These are phyloP conservation scores for Scrobipalpa atriplicella DNA, from an alignment of 2,888 invertebrate species.

Conservation along the genomic window DNA sequence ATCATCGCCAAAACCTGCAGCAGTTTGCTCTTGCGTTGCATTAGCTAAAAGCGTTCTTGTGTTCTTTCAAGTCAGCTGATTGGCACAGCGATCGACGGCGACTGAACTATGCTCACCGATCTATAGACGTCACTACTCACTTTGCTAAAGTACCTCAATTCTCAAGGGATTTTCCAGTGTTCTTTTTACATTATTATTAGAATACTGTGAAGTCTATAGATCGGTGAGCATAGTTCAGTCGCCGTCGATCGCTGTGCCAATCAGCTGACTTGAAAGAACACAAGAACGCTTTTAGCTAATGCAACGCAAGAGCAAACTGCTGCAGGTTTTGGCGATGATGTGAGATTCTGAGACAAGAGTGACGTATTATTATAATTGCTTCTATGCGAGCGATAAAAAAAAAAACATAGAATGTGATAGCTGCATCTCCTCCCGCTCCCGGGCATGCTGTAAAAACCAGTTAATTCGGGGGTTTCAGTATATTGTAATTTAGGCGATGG, in stretches of 20 bases:
- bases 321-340: too few relatives aligned
- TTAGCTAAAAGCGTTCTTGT: conserved; percentile 40
- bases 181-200: too few relatives aligned
- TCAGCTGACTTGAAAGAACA: conserved; percentile 34
- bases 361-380: too few relatives aligned
- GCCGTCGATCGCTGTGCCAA: conserved; percentile 9
- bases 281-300: conserved; percentile 40
- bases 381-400: too few relatives aligned
- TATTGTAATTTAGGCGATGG: too few relatives aligned
- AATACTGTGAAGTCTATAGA: not conserved
- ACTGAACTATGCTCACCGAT: not conserved
- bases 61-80: conserved; percentile 33
- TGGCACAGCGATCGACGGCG: conserved; percentile 3
- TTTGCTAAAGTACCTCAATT: not conserved
- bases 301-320: not conserved
- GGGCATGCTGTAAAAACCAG: too few relatives aligned
- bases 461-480: too few relatives aligned
- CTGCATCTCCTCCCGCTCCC: too few relatives aligned
- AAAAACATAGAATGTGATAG: too few relatives aligned
- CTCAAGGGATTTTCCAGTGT: not conserved
- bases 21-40: not conserved
- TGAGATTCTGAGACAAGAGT: too few relatives aligned
- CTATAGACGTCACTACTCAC: not conserved
- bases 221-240: not conserved
- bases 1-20: too few relatives aligned